Evolutionary conservation across 1,140 invertebrate species (phyloP).

Genomic region (Campodea augens): DNA sequence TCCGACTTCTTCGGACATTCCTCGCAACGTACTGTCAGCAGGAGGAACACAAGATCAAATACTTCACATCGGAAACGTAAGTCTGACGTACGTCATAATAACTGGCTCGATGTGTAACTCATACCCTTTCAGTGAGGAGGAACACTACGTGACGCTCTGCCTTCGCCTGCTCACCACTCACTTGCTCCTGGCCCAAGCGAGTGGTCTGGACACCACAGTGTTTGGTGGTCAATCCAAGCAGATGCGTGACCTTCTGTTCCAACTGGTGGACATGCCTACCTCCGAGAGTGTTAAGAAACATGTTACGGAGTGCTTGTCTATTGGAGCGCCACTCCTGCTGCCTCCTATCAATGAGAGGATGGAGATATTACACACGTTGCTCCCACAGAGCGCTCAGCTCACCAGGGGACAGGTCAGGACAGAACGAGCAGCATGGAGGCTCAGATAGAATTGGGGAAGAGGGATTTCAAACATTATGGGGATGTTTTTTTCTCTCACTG

Average conservation of each 20-base stretch:
- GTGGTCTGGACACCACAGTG: conserved; percentile 27
- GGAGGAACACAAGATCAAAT: no score
- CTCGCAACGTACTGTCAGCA: conserved; percentile 38
- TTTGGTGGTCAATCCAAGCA: conserved; percentile 31
- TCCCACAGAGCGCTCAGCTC: conserved; percentile 33
- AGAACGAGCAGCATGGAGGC: no score
- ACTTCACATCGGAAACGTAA: no score
- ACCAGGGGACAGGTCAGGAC: conserved; percentile 33
- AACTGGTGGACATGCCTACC: conserved; percentile 36
- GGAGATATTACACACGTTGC: conserved; percentile 33
- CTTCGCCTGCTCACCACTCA: conserved; percentile 37
- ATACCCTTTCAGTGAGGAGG: conserved; percentile 34
- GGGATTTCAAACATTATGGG: no score
- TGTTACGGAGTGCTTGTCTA: conserved; percentile 34
- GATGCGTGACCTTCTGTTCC: conserved; percentile 35
- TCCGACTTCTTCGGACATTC: conserved; percentile 33
- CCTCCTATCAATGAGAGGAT: conserved; percentile 37
- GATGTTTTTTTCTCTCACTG: no score
- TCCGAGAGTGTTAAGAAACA: conserved; percentile 31
- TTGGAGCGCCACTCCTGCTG: conserved; percentile 36
- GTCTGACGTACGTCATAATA: no score
- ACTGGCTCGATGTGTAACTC: no score
- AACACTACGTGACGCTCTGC: conserved; percentile 36
- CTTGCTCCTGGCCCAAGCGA: conserved; percentile 33
- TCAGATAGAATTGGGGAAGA: no score